Evolutionary conservation across 2,113 vertebrate species (phyloP).

Genomic region (Laterallus jamaicensis): DNA sequence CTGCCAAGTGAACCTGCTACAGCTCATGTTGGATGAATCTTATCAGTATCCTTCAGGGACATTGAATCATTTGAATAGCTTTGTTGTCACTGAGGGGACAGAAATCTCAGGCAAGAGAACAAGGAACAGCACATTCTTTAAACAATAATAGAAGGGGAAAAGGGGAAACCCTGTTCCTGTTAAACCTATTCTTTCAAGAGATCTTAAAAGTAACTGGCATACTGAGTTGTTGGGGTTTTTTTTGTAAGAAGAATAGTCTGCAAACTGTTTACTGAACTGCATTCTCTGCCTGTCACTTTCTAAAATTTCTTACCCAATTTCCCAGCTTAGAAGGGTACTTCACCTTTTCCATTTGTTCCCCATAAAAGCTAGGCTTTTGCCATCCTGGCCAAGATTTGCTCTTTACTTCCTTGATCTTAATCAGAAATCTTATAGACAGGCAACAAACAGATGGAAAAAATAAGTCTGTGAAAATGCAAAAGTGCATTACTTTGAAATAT

Average conservation of each 20-base stretch:
- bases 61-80: background rate
- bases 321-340: background rate
- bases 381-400: constrained; percentile 13
- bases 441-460: constrained; percentile 44
- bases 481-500: constrained; percentile 32
- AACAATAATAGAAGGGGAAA: background rate
- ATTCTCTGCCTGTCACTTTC: background rate
- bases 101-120: background rate
- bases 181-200: background rate
- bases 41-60: background rate
- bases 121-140: background rate
- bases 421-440: constrained; percentile 27
- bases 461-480: background rate
- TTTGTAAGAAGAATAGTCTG: background rate
- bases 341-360: constrained; percentile 19
- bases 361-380: constrained; percentile 16
- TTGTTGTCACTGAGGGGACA: background rate
- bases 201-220: background rate
- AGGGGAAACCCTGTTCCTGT: background rate
- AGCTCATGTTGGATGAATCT: background rate
- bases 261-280: background rate
- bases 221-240: background rate
- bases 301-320: constrained; percentile 15
- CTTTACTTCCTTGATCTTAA: constrained; percentile 42
- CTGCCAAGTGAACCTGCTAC: background rate